Evolutionary conservation across 2,113 vertebrate genomes (phyloP).

Genomic region (Scomber scombrus): DNA sequence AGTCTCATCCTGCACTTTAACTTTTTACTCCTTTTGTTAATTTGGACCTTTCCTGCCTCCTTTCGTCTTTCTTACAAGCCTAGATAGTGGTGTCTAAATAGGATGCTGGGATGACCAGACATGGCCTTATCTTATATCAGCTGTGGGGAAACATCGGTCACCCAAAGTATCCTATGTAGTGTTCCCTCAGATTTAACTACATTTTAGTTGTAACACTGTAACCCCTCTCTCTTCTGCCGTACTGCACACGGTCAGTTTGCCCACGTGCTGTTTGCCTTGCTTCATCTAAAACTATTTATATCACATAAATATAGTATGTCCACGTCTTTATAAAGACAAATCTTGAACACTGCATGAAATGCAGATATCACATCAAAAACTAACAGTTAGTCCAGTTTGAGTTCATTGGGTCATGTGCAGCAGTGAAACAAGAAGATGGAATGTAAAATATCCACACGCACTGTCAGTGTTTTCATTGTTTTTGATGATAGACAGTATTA

Average conservation of each 20-base stretch:
- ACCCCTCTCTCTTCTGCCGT: constrained; percentile 7
- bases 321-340: constrained; percentile 49
- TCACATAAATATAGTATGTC: constrained; percentile 61
- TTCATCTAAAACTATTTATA: constrained; percentile 52
- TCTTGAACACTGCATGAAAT: constrained; percentile 37
- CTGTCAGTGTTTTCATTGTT: constrained; percentile 49
- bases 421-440: constrained; percentile 25
- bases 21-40: constrained; percentile 17
- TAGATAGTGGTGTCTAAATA: constrained; percentile 23
- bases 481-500: constrained; percentile 54
- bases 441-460: constrained; percentile 51
- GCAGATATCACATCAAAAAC: constrained; percentile 36
- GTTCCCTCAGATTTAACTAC: constrained; percentile 14
- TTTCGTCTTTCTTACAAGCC: constrained; percentile 22
- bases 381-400: constrained; percentile 19
- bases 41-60: constrained; percentile 4
- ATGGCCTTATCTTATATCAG: not conserved
- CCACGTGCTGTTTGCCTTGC: constrained; percentile 53
- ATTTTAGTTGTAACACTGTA: constrained; percentile 18
- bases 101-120: constrained; percentile 27
- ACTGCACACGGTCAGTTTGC: not conserved
- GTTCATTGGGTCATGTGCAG: not conserved
- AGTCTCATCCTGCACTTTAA: constrained; percentile 47
- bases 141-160: constrained; percentile 14
- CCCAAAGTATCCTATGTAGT: constrained; percentile 1